A percentile compares a stretch with the other conserved stretches of the same genome.
Conservation (phyloP, 2,113 vertebrate genomes). For the Phrynosoma blainvillii region DNA sequence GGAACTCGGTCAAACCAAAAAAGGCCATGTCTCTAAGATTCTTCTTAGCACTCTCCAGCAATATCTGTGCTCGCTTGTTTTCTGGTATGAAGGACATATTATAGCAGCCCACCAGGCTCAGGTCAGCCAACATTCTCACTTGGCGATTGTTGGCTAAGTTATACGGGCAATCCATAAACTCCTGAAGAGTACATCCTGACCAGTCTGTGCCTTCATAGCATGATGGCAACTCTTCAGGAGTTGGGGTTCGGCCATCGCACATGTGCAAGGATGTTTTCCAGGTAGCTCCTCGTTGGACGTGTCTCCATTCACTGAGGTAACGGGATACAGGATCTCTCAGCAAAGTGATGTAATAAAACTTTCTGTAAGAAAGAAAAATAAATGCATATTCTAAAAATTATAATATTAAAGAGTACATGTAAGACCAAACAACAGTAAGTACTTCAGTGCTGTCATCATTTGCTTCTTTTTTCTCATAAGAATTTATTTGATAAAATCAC, state of each 20-base stretch:
- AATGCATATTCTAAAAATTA: conserved; percentile 29
- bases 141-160: conserved; percentile 98
- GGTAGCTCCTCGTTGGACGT: conserved; percentile 95
- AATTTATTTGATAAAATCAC: fast-evolving
- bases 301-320: conserved; percentile 98
- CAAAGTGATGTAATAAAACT: conserved; percentile 98
- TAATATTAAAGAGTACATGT: neutral
- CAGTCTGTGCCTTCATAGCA: conserved; percentile 98
- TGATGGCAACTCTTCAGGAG: conserved; percentile 92
- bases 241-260: conserved; percentile 97
- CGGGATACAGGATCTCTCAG: conserved; percentile 96
- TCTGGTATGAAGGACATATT: conserved; percentile 97
- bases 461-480: neutral
- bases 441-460: neutral
- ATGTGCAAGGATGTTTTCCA: conserved; percentile 99
- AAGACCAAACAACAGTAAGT: neutral
- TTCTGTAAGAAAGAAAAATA: conserved; percentile 76
- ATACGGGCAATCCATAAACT: conserved; percentile 99
- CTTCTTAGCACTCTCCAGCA: conserved; percentile 97
- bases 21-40: conserved; percentile 99
- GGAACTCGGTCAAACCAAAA: conserved; percentile 97
- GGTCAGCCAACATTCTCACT: conserved; percentile 95
- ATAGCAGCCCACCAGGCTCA: conserved; percentile 98
- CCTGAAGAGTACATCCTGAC: conserved; percentile 96
- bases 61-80: conserved; percentile 92